Base-by-base conservation (phyloP, 1,140 invertebrate species). In the Drosophila trapezifrons region DNA sequence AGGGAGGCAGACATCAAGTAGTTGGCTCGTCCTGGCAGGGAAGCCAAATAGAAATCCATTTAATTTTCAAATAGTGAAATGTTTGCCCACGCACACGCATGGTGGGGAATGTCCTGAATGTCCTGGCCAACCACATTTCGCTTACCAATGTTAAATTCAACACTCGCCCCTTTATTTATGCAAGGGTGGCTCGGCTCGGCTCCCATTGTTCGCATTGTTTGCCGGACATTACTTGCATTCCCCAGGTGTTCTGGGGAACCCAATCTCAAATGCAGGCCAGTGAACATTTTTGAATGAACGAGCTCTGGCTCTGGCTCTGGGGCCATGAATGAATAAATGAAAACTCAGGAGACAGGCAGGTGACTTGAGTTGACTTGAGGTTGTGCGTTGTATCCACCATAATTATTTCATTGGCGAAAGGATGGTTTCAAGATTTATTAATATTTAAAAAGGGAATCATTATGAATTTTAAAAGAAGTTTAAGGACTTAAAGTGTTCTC, bases 11-110 rank as follows among this genome's bases (percentile, higher is more conserved):
- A 54, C 74, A 80, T 85, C 82, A 86, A 85, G 81, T 86, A 67
- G 79, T 62, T 64, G 66, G 35, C 66, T 42, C 27, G 20, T 35
- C 54, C 77, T 73, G 58, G 51, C 77, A 71, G 58, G 27, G 47
- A 77, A 74, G 62, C 79, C 78, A 90, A 90, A 89, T 85, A 89
- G 85, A 89, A 89, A 89, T 84, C 80, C 85, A 90, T 90, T 90
- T 90, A 90, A 90, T 90, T 90, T 90, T 85, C 81, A 85, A 81
- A 73, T 79, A 76, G 78, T 66, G 58, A 58, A 90, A 82, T 90
- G 76, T 90, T 85, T 81, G 49, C 69, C 74, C 71, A 79, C 57
- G 62, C 57, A 64, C 46, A 66, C 52, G 43, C 46, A 59, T 49
- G 42, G 18, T 66, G n/a, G 43, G 13, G 43, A 60, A 65, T 80